Base-by-base conservation (phyloP, 2,888 invertebrate species). In the Oxyteleia sp. region DNA sequence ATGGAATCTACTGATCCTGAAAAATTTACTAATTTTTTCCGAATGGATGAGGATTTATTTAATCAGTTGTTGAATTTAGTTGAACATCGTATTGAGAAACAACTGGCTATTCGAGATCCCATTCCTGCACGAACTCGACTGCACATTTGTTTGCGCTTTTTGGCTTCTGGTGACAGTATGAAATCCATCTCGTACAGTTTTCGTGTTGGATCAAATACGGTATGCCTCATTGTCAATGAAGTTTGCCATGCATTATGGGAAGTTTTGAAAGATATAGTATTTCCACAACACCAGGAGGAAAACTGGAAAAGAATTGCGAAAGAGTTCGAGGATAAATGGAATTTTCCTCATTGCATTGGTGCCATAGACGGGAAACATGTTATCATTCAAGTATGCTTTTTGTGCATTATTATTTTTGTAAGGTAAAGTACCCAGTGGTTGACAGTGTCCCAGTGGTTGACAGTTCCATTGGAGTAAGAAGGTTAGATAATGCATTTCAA, bases 81-180 rank as follows among this genome's bases (percentile, higher is more conserved):
- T 43, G 53, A 64, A 49, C 47, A 51, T 11, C 57, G 10, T 8
- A 78, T 79, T 16, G 49, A 82, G n/a, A 84, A 82, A 53, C 64
- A 74, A 45, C n/a, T 43, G 29, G 23, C 47, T 15, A 35, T 74
- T 41, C 68, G 74, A 16, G 41, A 43, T 16, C 64, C 79, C 32
- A 69, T 79, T 4, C 55, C 83, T 35, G 32, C 83, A 23, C 53
- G 81, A 72, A 63, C 66, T 41, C 63, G 84, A 18, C 43, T 86
- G 35, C 79, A 82, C 20, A 78, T 85, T 13, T 61, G 66, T 38
- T 18, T 86, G 16, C 78, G 84, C n/a, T 86, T 79, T 41, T 45
- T 87, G 43, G 83, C 84, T 51, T 80, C 85, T n/a, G 83, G 86
- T 0, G 79, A 85, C 61, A 84, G 83, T 29, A 80, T 82, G 80